Evolutionary conservation across 2,113 vertebrate genomes (phyloP).

Genomic region (Myotis lucifugus): DNA sequence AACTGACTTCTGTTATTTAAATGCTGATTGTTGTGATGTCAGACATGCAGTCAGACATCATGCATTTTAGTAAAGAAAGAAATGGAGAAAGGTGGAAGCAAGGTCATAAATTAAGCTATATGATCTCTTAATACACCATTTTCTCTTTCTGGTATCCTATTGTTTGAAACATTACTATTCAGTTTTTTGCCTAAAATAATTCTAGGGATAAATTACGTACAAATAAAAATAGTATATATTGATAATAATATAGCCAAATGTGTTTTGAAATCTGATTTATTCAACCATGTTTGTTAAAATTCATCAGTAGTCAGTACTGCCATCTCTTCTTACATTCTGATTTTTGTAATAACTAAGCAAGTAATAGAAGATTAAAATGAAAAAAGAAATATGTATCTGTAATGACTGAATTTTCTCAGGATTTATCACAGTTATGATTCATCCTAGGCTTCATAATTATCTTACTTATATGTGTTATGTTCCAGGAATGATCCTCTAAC

Average conservation of each 20-base stretch:
- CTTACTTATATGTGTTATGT: neutral
- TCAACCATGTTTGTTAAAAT: neutral
- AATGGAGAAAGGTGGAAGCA: neutral
- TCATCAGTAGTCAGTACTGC: neutral
- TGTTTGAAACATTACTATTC: neutral
- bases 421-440: conserved; percentile 12
- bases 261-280: neutral
- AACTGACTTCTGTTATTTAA: conserved; percentile 68
- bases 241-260: neutral
- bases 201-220: neutral
- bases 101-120: neutral
- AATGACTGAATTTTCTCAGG: neutral
- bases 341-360: neutral
- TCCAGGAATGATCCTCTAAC: neutral
- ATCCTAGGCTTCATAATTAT: neutral
- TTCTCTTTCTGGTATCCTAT: neutral
- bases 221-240: conserved; percentile 17
- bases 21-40: conserved; percentile 47
- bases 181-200: neutral
- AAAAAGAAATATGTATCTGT: neutral
- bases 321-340: neutral
- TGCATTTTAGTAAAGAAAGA: neutral
- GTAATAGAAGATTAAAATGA: conserved; percentile 1
- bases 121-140: neutral
- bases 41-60: conserved; percentile 35